Conservation (phyloP, 2,797 vertebrate species). For the Anguilla anguilla region DNA sequence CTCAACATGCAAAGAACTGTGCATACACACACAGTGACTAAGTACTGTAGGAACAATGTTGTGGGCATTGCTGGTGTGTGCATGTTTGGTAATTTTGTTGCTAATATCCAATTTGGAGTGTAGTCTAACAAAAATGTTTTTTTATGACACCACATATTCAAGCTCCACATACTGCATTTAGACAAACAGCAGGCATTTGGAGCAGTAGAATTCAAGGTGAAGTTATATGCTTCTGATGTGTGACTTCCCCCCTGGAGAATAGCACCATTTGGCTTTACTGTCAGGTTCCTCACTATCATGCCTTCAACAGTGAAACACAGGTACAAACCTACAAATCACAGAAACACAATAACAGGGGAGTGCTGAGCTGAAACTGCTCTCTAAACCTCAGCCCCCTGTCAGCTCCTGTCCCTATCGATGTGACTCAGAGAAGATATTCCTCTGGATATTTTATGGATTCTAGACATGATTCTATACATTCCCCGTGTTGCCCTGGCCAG, state of each 20-base stretch:
- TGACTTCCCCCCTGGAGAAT: background rate
- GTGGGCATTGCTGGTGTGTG: background rate
- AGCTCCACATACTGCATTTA: background rate
- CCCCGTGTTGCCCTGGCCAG: background rate
- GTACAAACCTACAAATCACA: background rate
- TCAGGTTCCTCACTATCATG: background rate
- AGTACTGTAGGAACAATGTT: background rate
- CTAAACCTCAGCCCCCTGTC: background rate
- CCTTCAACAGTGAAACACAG: background rate
- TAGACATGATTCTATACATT: background rate
- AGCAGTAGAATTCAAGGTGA: background rate
- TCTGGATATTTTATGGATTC: background rate
- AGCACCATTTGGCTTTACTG: background rate
- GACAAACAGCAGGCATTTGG: background rate
- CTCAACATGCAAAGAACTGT: constrained; percentile 21
- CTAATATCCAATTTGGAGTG: background rate
- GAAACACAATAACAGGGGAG: background rate
- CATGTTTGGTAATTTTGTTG: background rate
- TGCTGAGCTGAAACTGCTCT: background rate
- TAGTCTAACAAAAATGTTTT: background rate
- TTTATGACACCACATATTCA: background rate
- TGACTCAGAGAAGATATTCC: background rate
- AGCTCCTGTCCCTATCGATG: background rate
- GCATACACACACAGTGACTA: constrained; percentile 7
- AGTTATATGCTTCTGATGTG: background rate